Evolutionary conservation across 2,797 vertebrate genomes (phyloP).

Genomic region (Pseudochromis fuscus): DNA sequence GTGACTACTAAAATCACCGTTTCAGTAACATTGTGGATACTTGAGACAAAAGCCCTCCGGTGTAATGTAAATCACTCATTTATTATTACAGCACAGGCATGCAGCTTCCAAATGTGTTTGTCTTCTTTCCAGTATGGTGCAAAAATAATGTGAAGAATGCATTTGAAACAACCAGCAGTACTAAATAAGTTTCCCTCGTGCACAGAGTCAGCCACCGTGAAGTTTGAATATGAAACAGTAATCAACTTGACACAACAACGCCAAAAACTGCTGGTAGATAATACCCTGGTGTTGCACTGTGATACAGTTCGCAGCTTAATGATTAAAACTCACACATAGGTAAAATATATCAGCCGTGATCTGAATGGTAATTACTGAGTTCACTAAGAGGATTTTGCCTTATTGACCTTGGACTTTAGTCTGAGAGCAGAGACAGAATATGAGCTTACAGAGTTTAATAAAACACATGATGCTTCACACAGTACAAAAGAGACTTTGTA

Average conservation of each 20-base stretch:
- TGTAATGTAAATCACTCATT: conserved; percentile 43
- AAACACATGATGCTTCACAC: conserved; percentile 18
- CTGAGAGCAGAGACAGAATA: neutral
- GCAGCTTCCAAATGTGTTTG: neutral
- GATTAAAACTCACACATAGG: too few relatives aligned
- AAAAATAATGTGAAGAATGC: conserved; percentile 49
- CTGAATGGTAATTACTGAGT: neutral
- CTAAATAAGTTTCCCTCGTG: conserved; percentile 31
- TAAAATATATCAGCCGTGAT: too few relatives aligned
- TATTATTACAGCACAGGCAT: conserved; percentile 54
- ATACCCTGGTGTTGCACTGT: neutral
- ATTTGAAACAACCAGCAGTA: conserved; percentile 46
- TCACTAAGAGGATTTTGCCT: neutral
- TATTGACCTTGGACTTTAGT: neutral
- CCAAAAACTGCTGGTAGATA: conserved; percentile 4
- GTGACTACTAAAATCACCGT: too few relatives aligned
- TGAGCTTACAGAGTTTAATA: neutral
- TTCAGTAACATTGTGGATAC: neutral
- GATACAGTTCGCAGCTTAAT: neutral
- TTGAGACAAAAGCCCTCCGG: neutral
- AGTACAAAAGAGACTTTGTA: conserved; percentile 43
- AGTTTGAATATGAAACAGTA: neutral
- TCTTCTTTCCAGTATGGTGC: conserved; percentile 50
- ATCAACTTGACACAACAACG: neutral
- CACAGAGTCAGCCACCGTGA: neutral